Conservation (phyloP, 2,113 vertebrate species). For the Eira barbara region DNA sequence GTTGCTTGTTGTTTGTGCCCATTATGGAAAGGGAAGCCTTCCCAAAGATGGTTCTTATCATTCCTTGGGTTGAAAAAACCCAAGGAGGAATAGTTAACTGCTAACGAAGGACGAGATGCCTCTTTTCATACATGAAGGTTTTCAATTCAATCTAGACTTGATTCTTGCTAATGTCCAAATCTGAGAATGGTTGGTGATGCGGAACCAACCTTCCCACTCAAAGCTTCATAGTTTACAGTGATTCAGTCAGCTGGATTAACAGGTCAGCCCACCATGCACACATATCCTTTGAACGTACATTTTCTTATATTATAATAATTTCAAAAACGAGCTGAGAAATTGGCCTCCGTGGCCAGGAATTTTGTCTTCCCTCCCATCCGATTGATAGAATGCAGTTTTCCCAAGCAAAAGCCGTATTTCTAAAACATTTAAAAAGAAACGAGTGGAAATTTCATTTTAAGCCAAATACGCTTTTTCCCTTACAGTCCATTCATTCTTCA, state of each 20-base stretch:
- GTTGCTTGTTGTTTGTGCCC: background rate
- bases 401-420: constrained; percentile 37
- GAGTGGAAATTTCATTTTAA: constrained; percentile 68
- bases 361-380: background rate
- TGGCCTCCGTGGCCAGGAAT: background rate
- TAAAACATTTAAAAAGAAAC: constrained; percentile 60
- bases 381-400: background rate
- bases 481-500: constrained; percentile 36
- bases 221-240: background rate
- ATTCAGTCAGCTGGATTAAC: background rate
- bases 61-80: background rate
- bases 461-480: constrained; percentile 43
- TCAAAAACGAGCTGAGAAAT: background rate
- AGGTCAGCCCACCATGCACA: background rate
- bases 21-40: background rate
- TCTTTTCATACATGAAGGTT: background rate
- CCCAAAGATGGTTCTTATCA: background rate
- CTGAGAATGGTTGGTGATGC: background rate
- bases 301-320: background rate
- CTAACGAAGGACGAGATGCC: background rate
- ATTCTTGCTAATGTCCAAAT: background rate
- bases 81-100: background rate
- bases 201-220: background rate
- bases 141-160: background rate
- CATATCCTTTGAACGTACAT: background rate